Evolutionary conservation across 2,888 invertebrate genomes (phyloP).

Genomic region (Melanchra persicariae): DNA sequence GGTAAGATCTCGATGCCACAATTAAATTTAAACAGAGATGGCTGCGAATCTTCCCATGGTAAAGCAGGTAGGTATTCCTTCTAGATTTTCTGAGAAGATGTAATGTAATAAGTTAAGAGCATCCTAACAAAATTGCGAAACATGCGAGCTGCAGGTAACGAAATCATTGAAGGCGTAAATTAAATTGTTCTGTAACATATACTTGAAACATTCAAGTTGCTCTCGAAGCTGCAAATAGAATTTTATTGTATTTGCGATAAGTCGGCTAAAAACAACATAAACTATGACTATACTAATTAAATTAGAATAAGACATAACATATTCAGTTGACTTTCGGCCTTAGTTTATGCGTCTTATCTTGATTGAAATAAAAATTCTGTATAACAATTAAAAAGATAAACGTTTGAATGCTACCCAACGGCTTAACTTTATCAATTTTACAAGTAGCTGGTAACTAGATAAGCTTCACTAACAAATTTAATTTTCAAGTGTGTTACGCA

Average conservation of each 20-base stretch:
- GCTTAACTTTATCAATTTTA: constrained; percentile 30
- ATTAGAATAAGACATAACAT: not conserved
- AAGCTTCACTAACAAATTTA: constrained; percentile 8
- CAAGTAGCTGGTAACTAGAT: constrained; percentile 38
- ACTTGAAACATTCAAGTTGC: not conserved
- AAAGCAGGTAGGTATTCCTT: not conserved
- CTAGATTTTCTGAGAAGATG: constrained; percentile 4
- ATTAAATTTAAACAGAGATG: not conserved
- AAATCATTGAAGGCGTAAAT: constrained; percentile 6
- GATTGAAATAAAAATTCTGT: constrained; percentile 2
- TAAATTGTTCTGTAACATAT: not conserved
- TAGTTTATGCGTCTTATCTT: constrained; percentile 14
- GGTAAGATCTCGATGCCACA: not conserved
- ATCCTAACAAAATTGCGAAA: constrained; percentile 1
- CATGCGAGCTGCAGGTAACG: constrained; percentile 7
- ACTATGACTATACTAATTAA: not conserved
- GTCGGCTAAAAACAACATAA: not conserved
- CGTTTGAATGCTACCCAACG: constrained; percentile 20
- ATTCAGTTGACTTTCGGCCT: constrained; percentile 11
- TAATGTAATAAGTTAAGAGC: constrained; percentile 18
- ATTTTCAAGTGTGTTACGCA: constrained; percentile 12
- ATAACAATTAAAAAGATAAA: constrained; percentile 40
- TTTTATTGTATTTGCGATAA: not conserved
- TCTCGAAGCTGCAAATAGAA: not conserved
- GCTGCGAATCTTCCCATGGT: not conserved